These are phyloP conservation scores for Sebastes trivittatus DNA, from an alignment of 2,797 vertebrate species.

Conservation along the genomic window DNA sequence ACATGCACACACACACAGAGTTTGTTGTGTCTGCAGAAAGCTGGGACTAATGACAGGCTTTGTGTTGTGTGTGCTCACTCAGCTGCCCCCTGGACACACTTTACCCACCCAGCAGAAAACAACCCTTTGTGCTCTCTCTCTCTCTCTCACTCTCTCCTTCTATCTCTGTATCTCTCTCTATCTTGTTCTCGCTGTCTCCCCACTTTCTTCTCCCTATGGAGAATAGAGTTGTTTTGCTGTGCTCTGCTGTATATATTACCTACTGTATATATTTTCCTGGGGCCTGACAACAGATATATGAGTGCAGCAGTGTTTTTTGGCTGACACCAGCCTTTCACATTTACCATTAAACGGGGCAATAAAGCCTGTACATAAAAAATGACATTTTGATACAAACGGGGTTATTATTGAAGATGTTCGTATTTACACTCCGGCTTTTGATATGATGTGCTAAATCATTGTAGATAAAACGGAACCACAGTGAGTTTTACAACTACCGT, in stretches of 20 bases:
- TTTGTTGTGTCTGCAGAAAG: slow-evolving; percentile 77
- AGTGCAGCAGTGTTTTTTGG: slow-evolving; percentile 61
- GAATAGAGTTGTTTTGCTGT: slow-evolving; percentile 69
- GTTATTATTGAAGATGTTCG: slow-evolving; percentile 27
- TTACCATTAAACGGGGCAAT: slow-evolving; percentile 51
- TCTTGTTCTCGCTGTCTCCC: slow-evolving; percentile 67
- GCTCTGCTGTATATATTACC: slow-evolving; percentile 73
- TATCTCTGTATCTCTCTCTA: slow-evolving; percentile 51
- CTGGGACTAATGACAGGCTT: slow-evolving; percentile 76
- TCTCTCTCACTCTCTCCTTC: slow-evolving; percentile 15
- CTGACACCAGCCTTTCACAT: slow-evolving; percentile 69
- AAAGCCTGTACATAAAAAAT: slow-evolving; percentile 44
- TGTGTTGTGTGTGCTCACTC: slow-evolving; percentile 72
- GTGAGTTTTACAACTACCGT: slow-evolving; percentile 15
- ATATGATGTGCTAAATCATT: slow-evolving; percentile 28
- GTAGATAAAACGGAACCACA: slow-evolving; percentile 11
- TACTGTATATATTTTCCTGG: slow-evolving; percentile 67
- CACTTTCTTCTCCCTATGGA: slow-evolving; percentile 62
- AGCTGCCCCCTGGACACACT: slow-evolving; percentile 76
- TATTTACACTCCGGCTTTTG: slow-evolving; percentile 27
- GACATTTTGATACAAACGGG: slow-evolving; percentile 44
- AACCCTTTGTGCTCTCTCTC: slow-evolving; percentile 49
- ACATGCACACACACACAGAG: slow-evolving; percentile 20
- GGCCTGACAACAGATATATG: slow-evolving; percentile 62
- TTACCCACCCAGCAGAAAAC: slow-evolving; percentile 75